Conservation (phyloP, 2,113 vertebrate species). For the Pachycephala philippinensis region DNA sequence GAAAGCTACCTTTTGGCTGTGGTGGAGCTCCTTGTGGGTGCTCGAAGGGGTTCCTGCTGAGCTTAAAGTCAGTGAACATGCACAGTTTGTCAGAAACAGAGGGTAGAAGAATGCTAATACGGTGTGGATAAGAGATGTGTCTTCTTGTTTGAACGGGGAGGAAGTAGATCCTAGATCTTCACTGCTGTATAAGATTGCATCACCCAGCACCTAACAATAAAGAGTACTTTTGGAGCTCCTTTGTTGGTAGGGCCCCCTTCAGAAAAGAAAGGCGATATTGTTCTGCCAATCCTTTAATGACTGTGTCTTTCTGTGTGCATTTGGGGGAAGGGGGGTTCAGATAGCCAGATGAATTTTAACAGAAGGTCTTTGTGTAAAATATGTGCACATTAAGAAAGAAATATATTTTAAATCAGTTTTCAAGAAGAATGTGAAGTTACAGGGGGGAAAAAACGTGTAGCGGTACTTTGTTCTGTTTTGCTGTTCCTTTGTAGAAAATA, state of each 20-base stretch:
- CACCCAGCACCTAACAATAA: background rate
- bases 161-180: background rate
- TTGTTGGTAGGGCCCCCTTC: background rate
- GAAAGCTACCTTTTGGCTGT: background rate
- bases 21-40: background rate
- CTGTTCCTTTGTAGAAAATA: background rate
- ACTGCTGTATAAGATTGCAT: background rate
- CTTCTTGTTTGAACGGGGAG: background rate
- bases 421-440: background rate
- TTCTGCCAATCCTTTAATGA: constrained; percentile 48
- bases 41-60: background rate
- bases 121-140: background rate
- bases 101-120: background rate
- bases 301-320: background rate
- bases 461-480: background rate
- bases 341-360: constrained; percentile 40
- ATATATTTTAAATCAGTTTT: background rate
- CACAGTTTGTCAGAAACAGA: background rate
- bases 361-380: constrained; percentile 54
- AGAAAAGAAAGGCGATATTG: constrained; percentile 53
- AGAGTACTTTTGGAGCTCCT: background rate
- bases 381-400: background rate
- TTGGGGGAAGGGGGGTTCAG: background rate
- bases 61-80: background rate
- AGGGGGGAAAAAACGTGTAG: no score